phyloP scores from a whole-genome alignment of 2,888 invertebrate genomes.

The Isoperla grammatica region DNA sequence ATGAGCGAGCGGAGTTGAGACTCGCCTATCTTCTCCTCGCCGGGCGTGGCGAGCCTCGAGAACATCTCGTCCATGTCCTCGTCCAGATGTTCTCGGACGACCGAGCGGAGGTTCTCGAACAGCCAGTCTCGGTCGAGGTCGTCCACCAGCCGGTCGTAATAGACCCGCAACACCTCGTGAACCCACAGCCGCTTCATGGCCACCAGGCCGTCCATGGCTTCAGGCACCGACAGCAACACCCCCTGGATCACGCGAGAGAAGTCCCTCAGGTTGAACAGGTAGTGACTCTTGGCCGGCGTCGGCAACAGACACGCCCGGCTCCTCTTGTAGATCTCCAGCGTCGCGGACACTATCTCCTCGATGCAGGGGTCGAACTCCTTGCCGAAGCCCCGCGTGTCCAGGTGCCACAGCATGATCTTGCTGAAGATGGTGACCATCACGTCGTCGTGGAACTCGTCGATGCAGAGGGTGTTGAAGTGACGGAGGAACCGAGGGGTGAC shows the following conservation, averaged over 20 bases:
- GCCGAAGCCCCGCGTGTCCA: conserved; percentile 91
- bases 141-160: conserved; percentile 86
- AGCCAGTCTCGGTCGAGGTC: conserved; percentile 79
- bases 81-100: conserved; percentile 55
- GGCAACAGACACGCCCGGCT: conserved; percentile 79
- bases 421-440: conserved; percentile 81
- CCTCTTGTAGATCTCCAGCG: conserved; percentile 79
- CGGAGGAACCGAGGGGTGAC: conserved; percentile 80
- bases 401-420: conserved; percentile 90
- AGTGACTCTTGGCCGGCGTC: conserved; percentile 90
- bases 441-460: conserved; percentile 84
- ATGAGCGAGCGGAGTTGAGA: conserved; percentile 76
- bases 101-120: conserved; percentile 59
- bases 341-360: conserved; percentile 80
- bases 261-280: conserved; percentile 90
- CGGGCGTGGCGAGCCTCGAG: conserved; percentile 48
- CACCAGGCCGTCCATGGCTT: conserved; percentile 77
- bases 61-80: conserved; percentile 67
- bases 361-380: conserved; percentile 92
- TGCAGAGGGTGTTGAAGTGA: conserved; percentile 78
- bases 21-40: conserved; percentile 59
- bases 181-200: conserved; percentile 92
- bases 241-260: conserved; percentile 86
- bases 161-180: conserved; percentile 90
- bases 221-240: conserved; percentile 84